Percentiles rank a stretch among this genome's conserved stretches.
phyloP scores from a whole-genome alignment of 2,888 invertebrate species.

The Hydrotaea cyrtoneurina region DNA sequence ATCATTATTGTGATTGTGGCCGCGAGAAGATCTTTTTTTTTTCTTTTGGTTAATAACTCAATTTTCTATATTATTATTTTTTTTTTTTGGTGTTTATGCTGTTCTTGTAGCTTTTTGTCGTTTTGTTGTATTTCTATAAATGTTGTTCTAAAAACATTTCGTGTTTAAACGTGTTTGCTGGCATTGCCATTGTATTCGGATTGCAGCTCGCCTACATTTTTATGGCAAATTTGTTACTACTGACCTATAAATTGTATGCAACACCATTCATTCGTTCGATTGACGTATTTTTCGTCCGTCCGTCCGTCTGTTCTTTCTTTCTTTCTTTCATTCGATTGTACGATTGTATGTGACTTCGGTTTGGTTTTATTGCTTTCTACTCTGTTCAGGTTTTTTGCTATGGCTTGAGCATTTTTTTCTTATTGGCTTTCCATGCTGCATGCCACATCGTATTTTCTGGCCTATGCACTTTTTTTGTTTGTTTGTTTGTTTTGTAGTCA shows the following conservation, averaged over 20 bases:
- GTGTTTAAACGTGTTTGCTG: conserved; percentile 58
- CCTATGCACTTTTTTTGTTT: no score
- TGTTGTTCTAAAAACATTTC: conserved; percentile 15
- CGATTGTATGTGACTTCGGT: neutral
- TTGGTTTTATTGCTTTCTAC: neutral
- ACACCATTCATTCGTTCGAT: conserved; percentile 35
- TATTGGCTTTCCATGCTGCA: conserved; percentile 47
- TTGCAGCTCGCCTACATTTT: conserved; percentile 62
- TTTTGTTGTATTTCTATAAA: neutral
- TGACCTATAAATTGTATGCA: conserved; percentile 78
- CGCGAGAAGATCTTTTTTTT: conserved; percentile 10
- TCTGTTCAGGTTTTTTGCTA: neutral
- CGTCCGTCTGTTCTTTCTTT: neutral
- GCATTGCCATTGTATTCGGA: conserved; percentile 53
- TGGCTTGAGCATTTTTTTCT: conserved; percentile 17
- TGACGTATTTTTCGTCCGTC: neutral
- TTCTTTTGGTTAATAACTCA: conserved; percentile 66
- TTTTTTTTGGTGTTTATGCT: neutral
- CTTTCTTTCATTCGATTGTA: no score
- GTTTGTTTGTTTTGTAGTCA: neutral
- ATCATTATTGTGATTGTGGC: neutral
- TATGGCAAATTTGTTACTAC: conserved; percentile 76
- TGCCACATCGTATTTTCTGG: conserved; percentile 55
- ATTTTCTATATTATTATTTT: conserved; percentile 52
- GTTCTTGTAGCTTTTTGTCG: conserved; percentile 7